A percentile compares a stretch with the other conserved stretches of the same genome.
Conservation (phyloP, 53 echinoderm and acorn worm species). For the Echinometra lucunter region DNA sequence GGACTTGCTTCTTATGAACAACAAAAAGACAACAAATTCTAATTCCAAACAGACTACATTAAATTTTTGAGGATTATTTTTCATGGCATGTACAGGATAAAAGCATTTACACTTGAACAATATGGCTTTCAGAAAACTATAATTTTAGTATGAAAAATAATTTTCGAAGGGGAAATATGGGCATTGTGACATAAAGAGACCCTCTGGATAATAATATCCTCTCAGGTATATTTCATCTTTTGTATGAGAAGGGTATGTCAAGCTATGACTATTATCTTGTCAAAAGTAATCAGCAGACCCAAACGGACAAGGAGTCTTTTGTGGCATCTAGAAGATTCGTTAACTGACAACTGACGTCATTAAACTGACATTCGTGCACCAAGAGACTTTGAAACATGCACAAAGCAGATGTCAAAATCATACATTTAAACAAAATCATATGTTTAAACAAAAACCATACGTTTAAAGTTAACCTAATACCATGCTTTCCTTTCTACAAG, state of each 20-base stretch:
- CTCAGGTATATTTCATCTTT: background rate
- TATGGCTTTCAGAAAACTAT: background rate
- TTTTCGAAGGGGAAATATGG: no score
- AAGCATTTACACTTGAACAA: background rate
- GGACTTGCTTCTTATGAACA: no score
- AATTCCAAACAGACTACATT: no score
- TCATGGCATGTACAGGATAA: background rate
- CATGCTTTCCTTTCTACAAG: background rate
- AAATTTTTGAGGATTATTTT: background rate
- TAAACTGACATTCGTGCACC: background rate
- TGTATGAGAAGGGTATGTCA: background rate
- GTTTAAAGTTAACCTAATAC: background rate
- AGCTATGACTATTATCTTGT: background rate
- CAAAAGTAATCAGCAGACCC: background rate
- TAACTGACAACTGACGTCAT: conserved; percentile 2
- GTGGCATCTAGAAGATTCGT: background rate
- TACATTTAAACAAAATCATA: background rate
- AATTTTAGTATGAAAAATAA: no score
- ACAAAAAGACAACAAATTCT: no score
- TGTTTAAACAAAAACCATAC: no score
- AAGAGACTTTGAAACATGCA: conserved; percentile 1
- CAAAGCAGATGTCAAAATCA: background rate
- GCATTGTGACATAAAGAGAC: background rate
- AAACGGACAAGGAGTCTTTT: background rate
- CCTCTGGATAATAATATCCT: background rate